phyloP scores from a whole-genome alignment of 2,888 invertebrate species.

The Ellobium chinense region DNA sequence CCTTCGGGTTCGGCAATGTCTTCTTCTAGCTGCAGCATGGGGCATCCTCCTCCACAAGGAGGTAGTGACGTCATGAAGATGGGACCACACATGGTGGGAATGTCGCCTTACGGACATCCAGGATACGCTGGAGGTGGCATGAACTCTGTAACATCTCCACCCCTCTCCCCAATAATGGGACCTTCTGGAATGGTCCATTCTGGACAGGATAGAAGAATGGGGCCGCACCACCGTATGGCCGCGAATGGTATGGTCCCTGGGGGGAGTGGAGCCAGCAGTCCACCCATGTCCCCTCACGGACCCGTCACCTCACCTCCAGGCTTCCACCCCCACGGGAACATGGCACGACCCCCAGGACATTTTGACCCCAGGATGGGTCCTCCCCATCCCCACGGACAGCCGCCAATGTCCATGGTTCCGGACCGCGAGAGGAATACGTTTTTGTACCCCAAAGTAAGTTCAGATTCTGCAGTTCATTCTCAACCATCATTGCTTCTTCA shows the following conservation, averaged over 20 bases:
- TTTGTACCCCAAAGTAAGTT: constrained; percentile 29
- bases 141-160: background rate
- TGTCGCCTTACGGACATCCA: background rate
- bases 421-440: constrained; percentile 3
- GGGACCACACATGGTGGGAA: background rate
- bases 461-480: no score
- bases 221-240: background rate
- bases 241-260: background rate
- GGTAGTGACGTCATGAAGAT: background rate
- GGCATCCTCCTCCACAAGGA: background rate
- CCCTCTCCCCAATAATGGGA: background rate
- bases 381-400: background rate
- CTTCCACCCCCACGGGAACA: background rate
- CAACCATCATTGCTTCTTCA: no score
- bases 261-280: background rate
- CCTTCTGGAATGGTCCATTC: background rate
- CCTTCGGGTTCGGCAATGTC: background rate
- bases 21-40: background rate
- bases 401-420: background rate
- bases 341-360: background rate
- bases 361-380: constrained; percentile 6
- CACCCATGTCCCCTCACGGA: background rate
- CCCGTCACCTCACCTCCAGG: background rate
- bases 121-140: background rate
- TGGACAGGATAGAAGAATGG: background rate